Conservation (phyloP, 1,140 invertebrate genomes). For the Varroa destructor region DNA sequence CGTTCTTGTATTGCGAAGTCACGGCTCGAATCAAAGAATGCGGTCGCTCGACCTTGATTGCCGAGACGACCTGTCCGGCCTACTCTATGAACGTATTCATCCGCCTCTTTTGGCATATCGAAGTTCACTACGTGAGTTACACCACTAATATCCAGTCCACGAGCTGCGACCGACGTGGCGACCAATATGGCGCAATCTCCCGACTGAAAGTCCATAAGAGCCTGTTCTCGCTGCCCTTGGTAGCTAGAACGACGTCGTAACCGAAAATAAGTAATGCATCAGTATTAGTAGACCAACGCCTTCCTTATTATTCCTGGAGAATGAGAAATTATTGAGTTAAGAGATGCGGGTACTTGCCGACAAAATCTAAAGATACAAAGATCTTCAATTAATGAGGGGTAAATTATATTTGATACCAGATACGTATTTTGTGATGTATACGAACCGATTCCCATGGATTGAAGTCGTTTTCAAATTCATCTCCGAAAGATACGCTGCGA, state of each 20-base stretch:
- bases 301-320: too few species aligned
- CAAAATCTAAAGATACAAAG: too few species aligned
- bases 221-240: conserved; percentile 30
- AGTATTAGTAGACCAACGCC: too few species aligned
- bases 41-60: conserved; percentile 72
- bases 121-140: conserved; percentile 81
- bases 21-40: conserved; percentile 60
- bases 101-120: conserved; percentile 70
- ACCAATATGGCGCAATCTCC: conserved; percentile 27
- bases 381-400: too few species aligned
- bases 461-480: conserved; percentile 17
- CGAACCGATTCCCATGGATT: conserved; percentile 31
- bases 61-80: conserved; percentile 85
- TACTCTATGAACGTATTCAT: conserved; percentile 89
- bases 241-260: too few species aligned
- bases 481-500: conserved; percentile 20
- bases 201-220: conserved; percentile 27
- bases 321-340: too few species aligned
- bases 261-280: too few species aligned
- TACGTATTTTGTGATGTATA: too few species aligned
- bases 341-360: too few species aligned
- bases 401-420: too few species aligned
- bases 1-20: conserved; percentile 51
- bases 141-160: conserved; percentile 52
- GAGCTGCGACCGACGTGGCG: conserved; percentile 28